Evolutionary conservation across 2,888 invertebrate genomes (phyloP), one percentile per base, ranked within the genome.

Genomic region (Hydriomena furcata): DNA sequence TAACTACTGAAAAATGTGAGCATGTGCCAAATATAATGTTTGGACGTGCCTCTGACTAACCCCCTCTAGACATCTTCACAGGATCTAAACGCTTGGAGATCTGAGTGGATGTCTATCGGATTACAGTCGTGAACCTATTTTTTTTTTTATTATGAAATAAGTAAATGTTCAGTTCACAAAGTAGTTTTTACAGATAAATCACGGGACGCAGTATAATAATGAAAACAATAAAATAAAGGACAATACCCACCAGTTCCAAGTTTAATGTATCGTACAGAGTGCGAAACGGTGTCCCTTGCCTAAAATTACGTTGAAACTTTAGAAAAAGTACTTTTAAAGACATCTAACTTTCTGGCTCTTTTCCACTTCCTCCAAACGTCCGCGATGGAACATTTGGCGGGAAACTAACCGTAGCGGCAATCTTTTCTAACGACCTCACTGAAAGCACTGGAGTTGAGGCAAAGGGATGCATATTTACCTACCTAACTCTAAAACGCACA

Each of bases 251-350:
- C 37, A 54, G 58, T 57, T 63, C 50, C 60, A 61, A 58, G 59
- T 64, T 61, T 56, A 63, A 68, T 65, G 71, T 67, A 24, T 49
- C 54, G 34, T 40, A 27, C 37, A 45, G 38, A 71, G 67, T 70
- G 72, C 65, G 58, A 72, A 72, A 66, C 68, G 65, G 56, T 71
- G 72, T 71, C 61, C 55, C 48, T 60, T 59, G 60, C 61, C 60
- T 51, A 36, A 49, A 62, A 70, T 64, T 64, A 62, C 56, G 56
- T 60, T 58, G 56, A 63, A 68, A 70, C 63, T 68, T 66, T 27
- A 64, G 59, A 58, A 62, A 60, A 63, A 61, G 41, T 48, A 58
- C 61, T 46, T 51, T 27, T 21, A 37, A 51, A 56, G 55, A 10
- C 60, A 55, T 49, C 45, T 63, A 71, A n/a, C n/a, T n/a, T n/a